These are phyloP conservation scores for Canis aureus DNA, from an alignment of 2,113 vertebrate genomes.

Conservation along the genomic window DNA sequence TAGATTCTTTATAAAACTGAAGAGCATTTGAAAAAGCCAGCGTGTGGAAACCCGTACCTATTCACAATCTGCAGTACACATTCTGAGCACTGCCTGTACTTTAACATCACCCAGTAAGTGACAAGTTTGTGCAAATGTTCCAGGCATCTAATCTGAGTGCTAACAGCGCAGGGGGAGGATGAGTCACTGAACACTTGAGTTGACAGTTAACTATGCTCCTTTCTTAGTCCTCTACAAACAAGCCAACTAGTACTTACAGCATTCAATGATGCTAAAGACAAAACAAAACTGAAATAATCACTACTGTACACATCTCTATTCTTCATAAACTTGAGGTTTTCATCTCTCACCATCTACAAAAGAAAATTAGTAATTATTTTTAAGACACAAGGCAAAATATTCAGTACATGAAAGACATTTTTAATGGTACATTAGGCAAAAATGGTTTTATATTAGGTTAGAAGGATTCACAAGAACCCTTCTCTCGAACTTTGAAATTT, in stretches of 20 bases:
- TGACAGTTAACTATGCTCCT: neutral
- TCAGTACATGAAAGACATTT: conserved; percentile 25
- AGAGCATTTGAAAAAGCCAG: neutral
- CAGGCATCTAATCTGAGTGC: neutral
- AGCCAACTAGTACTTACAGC: conserved; percentile 89
- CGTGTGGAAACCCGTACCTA: neutral
- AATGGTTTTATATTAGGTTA: neutral
- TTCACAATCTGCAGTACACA: neutral
- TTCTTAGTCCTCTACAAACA: neutral
- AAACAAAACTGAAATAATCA: conserved; percentile 99
- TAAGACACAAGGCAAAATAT: conserved; percentile 34
- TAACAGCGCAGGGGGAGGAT: neutral
- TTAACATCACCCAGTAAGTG: neutral
- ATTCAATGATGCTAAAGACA: conserved; percentile 97
- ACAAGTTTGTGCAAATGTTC: neutral
- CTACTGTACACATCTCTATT: conserved; percentile 99
- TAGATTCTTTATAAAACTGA: neutral
- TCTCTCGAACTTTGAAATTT: conserved; percentile 29
- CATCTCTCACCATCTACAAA: conserved; percentile 97
- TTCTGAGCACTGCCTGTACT: neutral
- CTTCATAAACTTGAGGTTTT: conserved; percentile 99
- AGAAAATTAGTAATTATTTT: conserved; percentile 62
- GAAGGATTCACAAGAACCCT: neutral
- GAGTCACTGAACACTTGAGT: neutral
- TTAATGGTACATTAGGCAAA: neutral